A percentile compares a stretch with the other conserved stretches of the same genome.
Conservation (phyloP, 2,888 invertebrate species). For the Luperina nickerlii region DNA sequence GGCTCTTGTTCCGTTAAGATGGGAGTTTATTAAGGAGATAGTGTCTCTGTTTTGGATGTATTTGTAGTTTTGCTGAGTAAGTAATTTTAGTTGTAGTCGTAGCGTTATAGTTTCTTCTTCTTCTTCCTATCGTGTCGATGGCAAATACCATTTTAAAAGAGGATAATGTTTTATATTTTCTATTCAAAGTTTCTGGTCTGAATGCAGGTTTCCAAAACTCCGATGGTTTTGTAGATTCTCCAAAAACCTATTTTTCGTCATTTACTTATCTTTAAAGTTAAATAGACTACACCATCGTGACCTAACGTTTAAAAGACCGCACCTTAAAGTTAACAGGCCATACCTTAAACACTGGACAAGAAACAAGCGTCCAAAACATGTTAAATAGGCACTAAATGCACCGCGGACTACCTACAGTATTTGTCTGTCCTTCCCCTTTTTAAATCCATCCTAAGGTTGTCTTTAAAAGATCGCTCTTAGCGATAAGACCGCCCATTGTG, state of each 20-base stretch:
- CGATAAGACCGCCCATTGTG: too few relatives aligned
- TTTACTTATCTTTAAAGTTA: background rate
- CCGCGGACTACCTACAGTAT: too few relatives aligned
- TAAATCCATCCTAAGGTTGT: too few relatives aligned
- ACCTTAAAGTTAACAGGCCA: too few relatives aligned
- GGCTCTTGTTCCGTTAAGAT: slow-evolving; percentile 43
- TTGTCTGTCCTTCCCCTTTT: too few relatives aligned
- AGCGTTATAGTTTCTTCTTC: background rate
- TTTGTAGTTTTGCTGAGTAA: background rate
- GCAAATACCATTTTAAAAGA: background rate
- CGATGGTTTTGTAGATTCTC: background rate
- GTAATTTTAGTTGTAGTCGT: slow-evolving; percentile 2
- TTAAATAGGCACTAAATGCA: background rate
- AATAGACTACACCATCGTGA: too few relatives aligned
- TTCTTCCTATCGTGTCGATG: background rate
- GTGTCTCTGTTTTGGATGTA: background rate
- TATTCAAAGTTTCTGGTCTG: background rate
- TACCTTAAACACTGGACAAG: too few relatives aligned
- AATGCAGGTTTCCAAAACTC: background rate
- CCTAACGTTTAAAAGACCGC: background rate
- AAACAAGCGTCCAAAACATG: background rate
- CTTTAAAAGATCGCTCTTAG: too few relatives aligned
- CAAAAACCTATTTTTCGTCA: background rate
- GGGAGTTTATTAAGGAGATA: slow-evolving; percentile 13
- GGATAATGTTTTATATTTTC: background rate